Base-by-base conservation (phyloP, 2,113 vertebrate species). In the Cyanoliseus patagonus region DNA sequence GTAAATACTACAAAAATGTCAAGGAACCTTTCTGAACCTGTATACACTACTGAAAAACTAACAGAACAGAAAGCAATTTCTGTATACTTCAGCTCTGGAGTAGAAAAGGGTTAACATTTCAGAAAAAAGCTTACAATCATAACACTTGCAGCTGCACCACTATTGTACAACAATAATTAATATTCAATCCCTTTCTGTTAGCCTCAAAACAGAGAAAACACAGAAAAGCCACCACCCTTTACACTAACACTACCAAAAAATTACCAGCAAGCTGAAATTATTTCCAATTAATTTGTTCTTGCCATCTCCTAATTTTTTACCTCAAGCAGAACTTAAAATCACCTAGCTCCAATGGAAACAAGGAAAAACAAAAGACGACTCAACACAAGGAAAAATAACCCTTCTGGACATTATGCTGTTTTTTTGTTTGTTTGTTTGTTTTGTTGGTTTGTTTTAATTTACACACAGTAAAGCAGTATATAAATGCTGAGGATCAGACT, bases 161-260 rank as follows among this genome's bases (percentile, higher is more conserved):
- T 79, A 35, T 13, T 6, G 31, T 41, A 66, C 18, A 79, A 66
- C 9, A 83, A 27, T 9, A 78, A 41, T 10, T 31, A 52, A 31
- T 41, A 64, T 19, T 64, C 8, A 69, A 52, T 9, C 1, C 5
- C 9, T 67, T 70, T 64, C 28, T 33, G 13, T 35, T n/a, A 77
- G 14, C 23, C 35, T 78, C 64, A 66, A 76, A 80, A 17, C 7
- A 42, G 16, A 82, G 18, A 75, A 87, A 83, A 69, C 4, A 42
- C 0, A 9, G 51, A 33, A 79, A 67, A 67, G 6, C 4, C 12
- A 18, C 3, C 2, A 3, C 3, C 2, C 4, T 11, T 51, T 42
- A 42, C 12, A 74, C 5, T 37, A 88, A n/a, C 5, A 35, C 8
- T 22, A 55, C 7, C 10, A 39, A 64, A 74, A 84, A 7, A 20